Evolutionary conservation across 2,113 vertebrate genomes (phyloP).

Genomic region (Ia io): DNA sequence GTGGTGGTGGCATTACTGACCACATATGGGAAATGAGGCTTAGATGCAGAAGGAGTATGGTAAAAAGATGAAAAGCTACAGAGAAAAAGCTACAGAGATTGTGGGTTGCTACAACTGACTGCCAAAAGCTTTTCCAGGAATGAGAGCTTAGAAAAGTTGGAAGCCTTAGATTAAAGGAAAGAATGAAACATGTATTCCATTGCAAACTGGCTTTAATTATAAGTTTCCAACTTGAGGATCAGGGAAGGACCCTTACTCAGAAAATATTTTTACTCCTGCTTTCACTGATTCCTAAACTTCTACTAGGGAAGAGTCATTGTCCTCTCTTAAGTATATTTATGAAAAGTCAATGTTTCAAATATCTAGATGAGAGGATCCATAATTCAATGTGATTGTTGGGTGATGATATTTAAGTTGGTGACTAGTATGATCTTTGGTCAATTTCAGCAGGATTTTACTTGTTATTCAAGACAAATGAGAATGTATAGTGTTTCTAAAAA

Average conservation of each 20-base stretch:
- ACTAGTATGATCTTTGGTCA: not conserved
- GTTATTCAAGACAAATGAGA: conserved; percentile 17
- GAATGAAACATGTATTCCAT: conserved; percentile 10
- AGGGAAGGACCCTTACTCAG: not conserved
- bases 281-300: not conserved
- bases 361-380: not conserved
- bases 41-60: conserved; percentile 19
- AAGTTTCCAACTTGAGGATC: conserved; percentile 35
- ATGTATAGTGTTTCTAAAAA: conserved; percentile 25
- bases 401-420: not conserved
- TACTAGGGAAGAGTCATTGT: not conserved
- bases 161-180: conserved; percentile 52
- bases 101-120: conserved; percentile 48
- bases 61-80: conserved; percentile 57
- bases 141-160: conserved; percentile 10
- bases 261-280: conserved; percentile 4
- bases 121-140: conserved; percentile 60
- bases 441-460: not conserved
- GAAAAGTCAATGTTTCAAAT: not conserved
- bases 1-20: conserved; percentile 31
- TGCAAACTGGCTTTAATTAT: conserved; percentile 30
- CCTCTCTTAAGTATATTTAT: not conserved
- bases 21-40: conserved; percentile 45
- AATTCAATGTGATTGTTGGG: conserved; percentile 26
- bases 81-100: conserved; percentile 61